Evolutionary conservation across 1,140 invertebrate genomes (phyloP), one percentile per base, ranked within the genome.

Genomic region (Scaptomyza hsui): DNA sequence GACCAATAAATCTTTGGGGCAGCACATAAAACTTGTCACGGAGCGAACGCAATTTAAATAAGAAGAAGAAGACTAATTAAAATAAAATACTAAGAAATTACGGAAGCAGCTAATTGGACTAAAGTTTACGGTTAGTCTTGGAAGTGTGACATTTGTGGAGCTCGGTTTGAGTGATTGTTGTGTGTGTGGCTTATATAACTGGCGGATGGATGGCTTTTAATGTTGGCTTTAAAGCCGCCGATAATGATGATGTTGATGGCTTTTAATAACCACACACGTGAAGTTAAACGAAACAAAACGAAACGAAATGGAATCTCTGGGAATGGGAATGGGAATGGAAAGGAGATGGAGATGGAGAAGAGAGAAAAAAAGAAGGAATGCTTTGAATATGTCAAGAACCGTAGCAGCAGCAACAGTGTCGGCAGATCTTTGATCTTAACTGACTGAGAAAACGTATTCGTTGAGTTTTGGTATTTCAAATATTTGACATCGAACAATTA

Each of bases 21-120:
- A 60, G 71, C 78, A 70, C 64, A 86, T 74, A 78, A 75, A 65
- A 80, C 78, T 62, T 77, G 57, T 75, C 64, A 60, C 60, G 56
- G 44, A 32, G 47, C 60, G 62, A 75, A 56, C 64, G 41, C 68
- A 75, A 75, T 72, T 75, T 75, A 67, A 75, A 75, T 75, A 68
- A 61, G 49, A 48, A 67, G 37, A 72, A 41, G 35, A 67, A 57
- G 18, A 62, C 70, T 85, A 85, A 86, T 86, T 86, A 88, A 81
- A 86, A 86, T 88, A 86, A n/a, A n/a, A 86, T 88, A 86, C 81
- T 70, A 88, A 88, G 82, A 86, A 86, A 77, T 86, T 86, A 88
- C 81, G 81, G 77, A 86, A 86, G 74, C 82, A 72, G 75, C 82
- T 78, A 86, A 86, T 86, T 86, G 81, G 81, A 64, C 19, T 51